Percentiles rank a stretch among this genome's conserved stretches.
Evolutionary conservation across 2,797 vertebrate genomes (phyloP).

Genomic region (Hypotaenidia okinawae): DNA sequence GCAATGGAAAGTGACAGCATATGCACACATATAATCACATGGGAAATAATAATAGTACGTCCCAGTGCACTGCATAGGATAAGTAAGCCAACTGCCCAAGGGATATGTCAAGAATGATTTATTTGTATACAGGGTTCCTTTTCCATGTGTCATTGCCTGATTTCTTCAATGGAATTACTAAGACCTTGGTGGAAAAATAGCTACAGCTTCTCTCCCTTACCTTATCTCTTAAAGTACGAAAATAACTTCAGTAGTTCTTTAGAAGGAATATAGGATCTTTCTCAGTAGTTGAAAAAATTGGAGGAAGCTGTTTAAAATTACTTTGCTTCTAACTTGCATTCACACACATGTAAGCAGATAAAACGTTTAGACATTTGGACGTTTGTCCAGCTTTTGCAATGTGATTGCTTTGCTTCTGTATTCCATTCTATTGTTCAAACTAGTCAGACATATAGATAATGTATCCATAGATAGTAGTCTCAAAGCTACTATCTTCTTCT

Average conservation of each 20-base stretch:
- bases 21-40: slow-evolving; percentile 64
- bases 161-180: slow-evolving; percentile 47
- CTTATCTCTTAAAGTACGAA: not conserved
- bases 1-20: slow-evolving; percentile 73
- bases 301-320: not conserved
- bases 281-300: not conserved
- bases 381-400: not conserved
- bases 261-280: not conserved
- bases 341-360: not conserved
- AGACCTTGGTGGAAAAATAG: not conserved
- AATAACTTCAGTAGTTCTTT: not conserved
- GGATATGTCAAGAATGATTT: slow-evolving; percentile 73
- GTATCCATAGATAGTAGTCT: not conserved
- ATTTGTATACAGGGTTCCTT: slow-evolving; percentile 25
- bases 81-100: slow-evolving; percentile 65
- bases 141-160: slow-evolving; percentile 43
- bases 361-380: not conserved
- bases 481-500: not conserved
- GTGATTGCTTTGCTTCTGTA: not conserved
- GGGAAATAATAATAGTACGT: slow-evolving; percentile 62
- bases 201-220: not conserved
- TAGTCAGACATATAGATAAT: not conserved
- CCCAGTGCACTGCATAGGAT: slow-evolving; percentile 36
- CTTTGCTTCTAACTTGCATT: not conserved
- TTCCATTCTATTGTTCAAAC: not conserved